Evolutionary conservation across 2,888 invertebrate species (phyloP).

Genomic region (Erannis defoliaria): DNA sequence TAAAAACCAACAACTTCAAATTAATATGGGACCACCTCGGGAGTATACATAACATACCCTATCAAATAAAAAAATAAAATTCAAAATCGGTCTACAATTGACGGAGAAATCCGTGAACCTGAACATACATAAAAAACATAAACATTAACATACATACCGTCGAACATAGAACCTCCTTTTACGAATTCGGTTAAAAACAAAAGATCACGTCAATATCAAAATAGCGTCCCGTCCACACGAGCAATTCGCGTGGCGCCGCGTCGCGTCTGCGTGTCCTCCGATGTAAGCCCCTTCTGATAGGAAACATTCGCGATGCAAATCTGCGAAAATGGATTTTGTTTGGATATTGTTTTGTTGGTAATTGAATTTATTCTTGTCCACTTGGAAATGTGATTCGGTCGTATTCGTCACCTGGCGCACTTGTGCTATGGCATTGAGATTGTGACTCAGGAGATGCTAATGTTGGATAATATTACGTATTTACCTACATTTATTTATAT

Average conservation of each 20-base stretch:
- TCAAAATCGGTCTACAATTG: too few species aligned
- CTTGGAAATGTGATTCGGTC: constrained; percentile 23
- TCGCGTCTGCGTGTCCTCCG: constrained; percentile 39
- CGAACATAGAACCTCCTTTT: too few species aligned
- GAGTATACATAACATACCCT: too few species aligned
- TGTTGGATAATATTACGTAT: background rate
- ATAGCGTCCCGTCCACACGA: constrained; percentile 6
- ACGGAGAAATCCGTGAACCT: too few species aligned
- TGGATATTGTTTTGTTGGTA: constrained; percentile 38
- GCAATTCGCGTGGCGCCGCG: constrained; percentile 3
- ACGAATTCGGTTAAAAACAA: background rate
- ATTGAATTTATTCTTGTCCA: constrained; percentile 38
- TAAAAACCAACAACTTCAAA: too few species aligned
- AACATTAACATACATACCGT: too few species aligned
- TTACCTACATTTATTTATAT: too few species aligned
- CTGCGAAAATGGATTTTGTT: constrained; percentile 41
- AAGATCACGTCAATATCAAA: background rate
- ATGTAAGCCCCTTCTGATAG: constrained; percentile 44
- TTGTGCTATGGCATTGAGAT: background rate
- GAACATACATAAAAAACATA: too few species aligned
- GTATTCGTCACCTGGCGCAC: constrained; percentile 21
- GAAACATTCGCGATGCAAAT: constrained; percentile 46
- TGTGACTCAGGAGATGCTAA: background rate
- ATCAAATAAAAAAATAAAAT: too few species aligned
- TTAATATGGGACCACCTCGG: too few species aligned